Conservation (phyloP, 2,888 invertebrate genomes). For the Orgyia antiqua region DNA sequence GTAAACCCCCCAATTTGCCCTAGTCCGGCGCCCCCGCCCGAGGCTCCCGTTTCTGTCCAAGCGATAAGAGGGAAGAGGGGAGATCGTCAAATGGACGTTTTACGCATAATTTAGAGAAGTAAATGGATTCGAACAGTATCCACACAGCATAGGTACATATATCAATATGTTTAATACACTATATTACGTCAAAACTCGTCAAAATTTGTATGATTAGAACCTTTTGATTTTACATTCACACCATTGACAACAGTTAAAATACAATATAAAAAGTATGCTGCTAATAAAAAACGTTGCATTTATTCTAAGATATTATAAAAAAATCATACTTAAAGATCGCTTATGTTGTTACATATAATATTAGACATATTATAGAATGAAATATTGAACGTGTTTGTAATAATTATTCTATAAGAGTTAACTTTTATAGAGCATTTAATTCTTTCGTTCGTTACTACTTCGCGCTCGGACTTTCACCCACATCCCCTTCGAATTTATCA, state of each 20-base stretch:
- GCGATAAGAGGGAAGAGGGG: constrained; percentile 78
- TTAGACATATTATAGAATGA: no score
- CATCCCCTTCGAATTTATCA: not conserved
- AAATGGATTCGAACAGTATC: constrained; percentile 78
- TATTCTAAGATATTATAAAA: no score
- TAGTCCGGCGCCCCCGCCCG: constrained; percentile 76
- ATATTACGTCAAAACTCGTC: constrained; percentile 21
- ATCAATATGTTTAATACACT: constrained; percentile 44
- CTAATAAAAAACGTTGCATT: not conserved
- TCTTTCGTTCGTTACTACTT: not conserved
- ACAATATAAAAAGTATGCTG: no score
- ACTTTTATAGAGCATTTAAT: no score
- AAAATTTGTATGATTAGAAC: no score
- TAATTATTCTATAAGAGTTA: no score
- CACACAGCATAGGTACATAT: constrained; percentile 62
- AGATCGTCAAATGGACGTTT: constrained; percentile 79
- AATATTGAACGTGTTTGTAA: no score
- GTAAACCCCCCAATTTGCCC: constrained; percentile 72
- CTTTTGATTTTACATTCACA: no score
- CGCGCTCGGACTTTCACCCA: not conserved
- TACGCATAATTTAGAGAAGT: constrained; percentile 80
- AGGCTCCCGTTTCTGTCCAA: constrained; percentile 74
- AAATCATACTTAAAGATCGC: no score
- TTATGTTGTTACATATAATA: no score
- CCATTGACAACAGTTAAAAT: no score